These are phyloP conservation scores for Scomber colias DNA, from an alignment of 2,113 vertebrate genomes.

Conservation along the genomic window DNA sequence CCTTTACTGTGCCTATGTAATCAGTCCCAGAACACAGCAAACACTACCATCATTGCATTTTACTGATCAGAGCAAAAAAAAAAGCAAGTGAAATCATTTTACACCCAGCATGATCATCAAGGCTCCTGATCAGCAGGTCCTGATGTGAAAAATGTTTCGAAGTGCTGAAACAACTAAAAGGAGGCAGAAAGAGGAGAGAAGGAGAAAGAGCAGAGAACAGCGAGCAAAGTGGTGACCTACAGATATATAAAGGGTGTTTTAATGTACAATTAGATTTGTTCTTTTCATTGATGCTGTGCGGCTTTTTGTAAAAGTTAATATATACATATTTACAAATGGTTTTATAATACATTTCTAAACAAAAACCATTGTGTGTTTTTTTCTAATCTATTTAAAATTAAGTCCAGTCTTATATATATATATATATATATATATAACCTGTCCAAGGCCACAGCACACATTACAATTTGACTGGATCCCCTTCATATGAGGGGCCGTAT, in stretches of 20 bases:
- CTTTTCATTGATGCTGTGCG: background rate
- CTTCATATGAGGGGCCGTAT: conserved; percentile 52
- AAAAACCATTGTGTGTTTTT: conserved; percentile 5
- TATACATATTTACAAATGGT: background rate
- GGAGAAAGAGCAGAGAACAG: conserved; percentile 32
- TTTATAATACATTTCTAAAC: background rate
- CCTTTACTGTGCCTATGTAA: conserved; percentile 54
- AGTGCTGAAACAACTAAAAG: conserved; percentile 71
- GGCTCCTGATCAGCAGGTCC: conserved; percentile 74
- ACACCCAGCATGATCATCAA: conserved; percentile 66
- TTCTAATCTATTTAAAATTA: conserved; percentile 46
- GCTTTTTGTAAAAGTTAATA: background rate
- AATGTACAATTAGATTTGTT: conserved; percentile 3
- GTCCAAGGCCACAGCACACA: conserved; percentile 66
- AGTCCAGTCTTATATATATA: conserved; percentile 30
- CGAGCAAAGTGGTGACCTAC: conserved; percentile 28
- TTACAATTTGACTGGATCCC: conserved; percentile 68
- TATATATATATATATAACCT: conserved; percentile 7
- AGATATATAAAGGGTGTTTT: conserved; percentile 3
- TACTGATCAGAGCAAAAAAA: conserved; percentile 68
- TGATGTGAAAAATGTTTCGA: conserved; percentile 53
- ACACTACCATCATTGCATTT: conserved; percentile 63
- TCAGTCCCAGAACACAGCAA: conserved; percentile 64
- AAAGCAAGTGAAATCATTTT: conserved; percentile 77
- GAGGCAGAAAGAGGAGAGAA: conserved; percentile 26